A percentile compares a stretch with the other conserved stretches of the same genome.
phyloP scores from a whole-genome alignment of 2,113 vertebrate genomes.

The Chiloscyllium plagiosum region DNA sequence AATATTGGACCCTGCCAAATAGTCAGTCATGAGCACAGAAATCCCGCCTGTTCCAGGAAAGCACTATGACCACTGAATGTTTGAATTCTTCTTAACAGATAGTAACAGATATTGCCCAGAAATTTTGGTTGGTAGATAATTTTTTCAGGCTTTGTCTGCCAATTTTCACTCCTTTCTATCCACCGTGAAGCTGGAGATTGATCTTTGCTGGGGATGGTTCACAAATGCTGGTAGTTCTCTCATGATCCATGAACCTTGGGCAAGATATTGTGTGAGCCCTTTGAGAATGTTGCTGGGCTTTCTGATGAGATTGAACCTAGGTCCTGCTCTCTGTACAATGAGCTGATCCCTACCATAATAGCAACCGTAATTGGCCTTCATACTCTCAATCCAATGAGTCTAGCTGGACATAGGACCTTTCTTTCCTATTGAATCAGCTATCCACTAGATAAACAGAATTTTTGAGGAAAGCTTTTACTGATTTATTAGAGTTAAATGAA shows the following conservation, averaged over 20 bases:
- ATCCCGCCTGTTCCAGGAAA: neutral
- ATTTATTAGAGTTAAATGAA: neutral
- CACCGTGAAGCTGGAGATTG: neutral
- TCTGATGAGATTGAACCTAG: neutral
- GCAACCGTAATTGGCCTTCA: neutral
- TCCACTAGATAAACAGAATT: neutral
- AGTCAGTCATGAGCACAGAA: neutral
- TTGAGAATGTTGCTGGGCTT: neutral
- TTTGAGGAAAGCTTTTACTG: neutral
- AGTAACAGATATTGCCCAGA: neutral
- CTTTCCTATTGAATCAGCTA: neutral
- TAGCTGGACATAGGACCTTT: neutral
- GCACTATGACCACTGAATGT: neutral
- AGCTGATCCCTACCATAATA: too few relatives aligned
- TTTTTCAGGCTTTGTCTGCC: neutral
- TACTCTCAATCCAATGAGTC: neutral
- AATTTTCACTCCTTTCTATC: neutral
- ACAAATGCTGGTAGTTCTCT: neutral
- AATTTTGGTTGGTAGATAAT: neutral
- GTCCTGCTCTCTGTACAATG: neutral
- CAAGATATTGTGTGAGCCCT: neutral
- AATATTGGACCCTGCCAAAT: neutral
- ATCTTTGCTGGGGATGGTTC: too few relatives aligned
- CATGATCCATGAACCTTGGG: neutral
- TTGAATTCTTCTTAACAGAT: neutral